Conservation (phyloP, 2,888 invertebrate genomes). For the Brachyptera risi region DNA sequence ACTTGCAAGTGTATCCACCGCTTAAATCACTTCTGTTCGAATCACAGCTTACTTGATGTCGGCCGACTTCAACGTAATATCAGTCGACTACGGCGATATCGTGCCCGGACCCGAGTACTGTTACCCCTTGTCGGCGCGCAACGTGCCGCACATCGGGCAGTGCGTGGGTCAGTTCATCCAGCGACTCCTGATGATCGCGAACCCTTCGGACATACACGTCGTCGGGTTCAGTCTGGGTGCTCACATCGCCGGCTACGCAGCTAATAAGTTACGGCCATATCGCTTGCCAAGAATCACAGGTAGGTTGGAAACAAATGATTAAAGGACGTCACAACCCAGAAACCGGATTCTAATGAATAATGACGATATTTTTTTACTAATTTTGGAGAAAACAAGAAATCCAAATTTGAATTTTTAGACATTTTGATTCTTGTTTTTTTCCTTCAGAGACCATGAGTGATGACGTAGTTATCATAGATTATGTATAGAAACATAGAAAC, state of each 20-base stretch:
- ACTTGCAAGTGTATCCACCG: too few relatives aligned
- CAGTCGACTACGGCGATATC: neutral
- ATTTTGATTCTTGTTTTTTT: too few relatives aligned
- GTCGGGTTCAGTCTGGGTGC: constrained; percentile 40
- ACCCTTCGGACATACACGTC: constrained; percentile 30
- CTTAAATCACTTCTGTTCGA: too few relatives aligned
- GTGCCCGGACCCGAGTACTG: neutral
- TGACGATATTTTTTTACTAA: too few relatives aligned
- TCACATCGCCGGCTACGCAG: constrained; percentile 39
- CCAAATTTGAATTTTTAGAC: too few relatives aligned
- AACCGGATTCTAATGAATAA: too few relatives aligned
- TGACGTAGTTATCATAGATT: too few relatives aligned
- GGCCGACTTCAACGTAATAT: neutral
- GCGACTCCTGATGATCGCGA: neutral
- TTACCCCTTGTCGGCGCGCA: neutral
- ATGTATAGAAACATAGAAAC: too few relatives aligned
- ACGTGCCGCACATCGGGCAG: neutral
- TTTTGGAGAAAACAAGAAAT: too few relatives aligned
- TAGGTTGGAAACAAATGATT: too few relatives aligned
- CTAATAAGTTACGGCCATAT: constrained; percentile 23
- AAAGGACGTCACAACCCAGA: too few relatives aligned
- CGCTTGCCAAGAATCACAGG: constrained; percentile 26
- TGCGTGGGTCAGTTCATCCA: neutral
- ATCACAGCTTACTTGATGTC: neutral
- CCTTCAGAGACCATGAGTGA: too few relatives aligned